Evolutionary conservation across 2,797 vertebrate genomes (phyloP), one percentile per base, ranked within the genome.

Genomic region (Eleutherodactylus coqui): DNA sequence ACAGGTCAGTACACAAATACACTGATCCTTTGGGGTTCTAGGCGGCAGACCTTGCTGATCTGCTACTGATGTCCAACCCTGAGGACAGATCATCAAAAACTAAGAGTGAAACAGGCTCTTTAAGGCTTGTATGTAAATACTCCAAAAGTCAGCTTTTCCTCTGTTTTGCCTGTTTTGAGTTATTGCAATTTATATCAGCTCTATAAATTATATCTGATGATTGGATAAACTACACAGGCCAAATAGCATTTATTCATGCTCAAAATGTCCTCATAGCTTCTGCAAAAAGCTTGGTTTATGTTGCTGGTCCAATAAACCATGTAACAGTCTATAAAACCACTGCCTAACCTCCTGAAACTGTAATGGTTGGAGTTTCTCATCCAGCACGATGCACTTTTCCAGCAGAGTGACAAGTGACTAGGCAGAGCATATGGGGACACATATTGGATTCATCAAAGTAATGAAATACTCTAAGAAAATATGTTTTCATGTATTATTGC

Each of bases 401-500:
- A 49, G 47, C 24, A 79, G 49, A 80, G 41, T 60, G 67, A 85
- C 49, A 85, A 79, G 49, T 45, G 49, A 73, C 77, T 47, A 62
- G 38, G 38, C 77, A 80, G 84, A 73, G 76, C 84, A 80, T 62
- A 73, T 49, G 77, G 73, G 84, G 77, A 80, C 77, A 60, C 76
- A 79, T 72, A 43, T 72, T 55, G 64, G 49, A 73, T 85, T 85
- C 51, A 79, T 73, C 77, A 80, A 67, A 79, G 36, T 36, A 85
- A 73, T 80, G 36, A 77, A 77, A 84, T 77, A 62, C 45, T 80
- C 51, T 75, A 36, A 43, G 51, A 80, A 85, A 85, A 69, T 85
- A 67, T 77, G 75, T 78, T 85, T 67, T 78, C 75, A 78, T 78
- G 43, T 79, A 85, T 72, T 72, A 85, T 41, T 79, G 45, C 45